Conservation (phyloP, 2,888 invertebrate species). For the Trichogramma dendrolimi region DNA sequence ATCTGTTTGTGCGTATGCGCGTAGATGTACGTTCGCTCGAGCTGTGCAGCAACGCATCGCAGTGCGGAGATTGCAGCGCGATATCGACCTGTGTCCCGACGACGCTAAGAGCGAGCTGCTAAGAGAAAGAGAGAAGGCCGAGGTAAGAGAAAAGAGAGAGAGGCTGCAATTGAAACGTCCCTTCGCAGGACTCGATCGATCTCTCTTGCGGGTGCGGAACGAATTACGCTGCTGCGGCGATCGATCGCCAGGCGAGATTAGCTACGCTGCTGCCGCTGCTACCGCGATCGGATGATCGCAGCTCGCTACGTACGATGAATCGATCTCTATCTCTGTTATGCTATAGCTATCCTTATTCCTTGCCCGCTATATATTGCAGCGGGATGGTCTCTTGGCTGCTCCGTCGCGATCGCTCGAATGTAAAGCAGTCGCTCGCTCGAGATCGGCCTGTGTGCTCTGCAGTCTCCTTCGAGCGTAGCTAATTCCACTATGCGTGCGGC, state of each 20-base stretch:
- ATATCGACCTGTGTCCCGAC: too few species aligned
- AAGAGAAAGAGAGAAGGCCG: conserved; percentile 9
- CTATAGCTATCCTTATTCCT: background rate
- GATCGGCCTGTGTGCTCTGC: conserved; percentile 17
- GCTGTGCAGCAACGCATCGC: too few species aligned
- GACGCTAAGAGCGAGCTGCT: conserved; percentile 3
- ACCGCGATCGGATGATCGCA: too few species aligned
- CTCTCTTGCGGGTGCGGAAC: background rate
- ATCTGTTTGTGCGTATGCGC: too few species aligned
- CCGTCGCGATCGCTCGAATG: background rate
- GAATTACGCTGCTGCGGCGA: too few species aligned
- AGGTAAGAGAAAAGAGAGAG: conserved; percentile 7
- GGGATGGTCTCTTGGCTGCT: background rate
- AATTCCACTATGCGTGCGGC: background rate
- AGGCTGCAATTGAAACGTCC: conserved; percentile 39
- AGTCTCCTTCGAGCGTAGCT: conserved; percentile 6
- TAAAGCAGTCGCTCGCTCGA: too few species aligned
- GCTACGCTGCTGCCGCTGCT: too few species aligned
- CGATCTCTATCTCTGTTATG: background rate
- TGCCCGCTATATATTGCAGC: background rate
- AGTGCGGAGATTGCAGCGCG: too few species aligned
- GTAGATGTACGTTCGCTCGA: too few species aligned
- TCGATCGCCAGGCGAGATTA: too few species aligned
- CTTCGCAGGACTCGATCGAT: conserved; percentile 31
- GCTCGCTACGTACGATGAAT: background rate